phyloP scores from a whole-genome alignment of 2,888 invertebrate species.

The Clitarchus hookeri region DNA sequence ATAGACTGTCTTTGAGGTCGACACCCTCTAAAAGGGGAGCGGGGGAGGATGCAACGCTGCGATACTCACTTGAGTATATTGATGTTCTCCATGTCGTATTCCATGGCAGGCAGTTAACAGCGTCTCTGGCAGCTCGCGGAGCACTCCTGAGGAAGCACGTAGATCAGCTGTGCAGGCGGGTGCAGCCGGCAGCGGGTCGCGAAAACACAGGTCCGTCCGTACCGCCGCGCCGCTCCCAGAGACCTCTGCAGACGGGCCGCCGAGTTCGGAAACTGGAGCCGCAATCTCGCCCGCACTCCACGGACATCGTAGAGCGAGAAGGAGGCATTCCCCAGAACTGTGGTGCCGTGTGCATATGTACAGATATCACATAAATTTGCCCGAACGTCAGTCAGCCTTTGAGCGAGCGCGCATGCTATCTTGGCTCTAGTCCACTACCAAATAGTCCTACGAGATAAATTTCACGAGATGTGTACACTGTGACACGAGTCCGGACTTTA shows the following conservation, averaged over 20 bases:
- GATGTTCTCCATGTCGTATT: neutral
- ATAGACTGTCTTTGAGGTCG: too few relatives aligned
- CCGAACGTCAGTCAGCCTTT: neutral
- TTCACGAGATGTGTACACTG: neutral
- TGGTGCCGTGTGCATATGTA: constrained; percentile 4
- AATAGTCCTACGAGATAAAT: constrained; percentile 4
- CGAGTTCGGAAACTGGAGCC: too few relatives aligned
- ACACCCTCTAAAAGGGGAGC: too few relatives aligned
- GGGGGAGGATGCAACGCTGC: neutral
- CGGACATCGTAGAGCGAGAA: neutral
- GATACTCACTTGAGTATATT: neutral
- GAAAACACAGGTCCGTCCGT: too few relatives aligned
- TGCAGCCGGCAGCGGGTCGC: too few relatives aligned
- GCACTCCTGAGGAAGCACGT: neutral
- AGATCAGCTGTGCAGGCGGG: too few relatives aligned
- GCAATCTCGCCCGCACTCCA: neutral
- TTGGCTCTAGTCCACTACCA: neutral
- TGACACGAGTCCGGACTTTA: neutral
- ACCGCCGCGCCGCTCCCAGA: too few relatives aligned
- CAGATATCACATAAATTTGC: neutral
- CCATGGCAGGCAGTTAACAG: neutral
- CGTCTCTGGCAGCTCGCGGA: neutral
- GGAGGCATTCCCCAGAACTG: neutral
- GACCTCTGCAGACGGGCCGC: too few relatives aligned
- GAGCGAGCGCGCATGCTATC: neutral